These are phyloP conservation scores for Calcarius lapponicus DNA, from an alignment of 2,797 vertebrate species.

Conservation along the genomic window DNA sequence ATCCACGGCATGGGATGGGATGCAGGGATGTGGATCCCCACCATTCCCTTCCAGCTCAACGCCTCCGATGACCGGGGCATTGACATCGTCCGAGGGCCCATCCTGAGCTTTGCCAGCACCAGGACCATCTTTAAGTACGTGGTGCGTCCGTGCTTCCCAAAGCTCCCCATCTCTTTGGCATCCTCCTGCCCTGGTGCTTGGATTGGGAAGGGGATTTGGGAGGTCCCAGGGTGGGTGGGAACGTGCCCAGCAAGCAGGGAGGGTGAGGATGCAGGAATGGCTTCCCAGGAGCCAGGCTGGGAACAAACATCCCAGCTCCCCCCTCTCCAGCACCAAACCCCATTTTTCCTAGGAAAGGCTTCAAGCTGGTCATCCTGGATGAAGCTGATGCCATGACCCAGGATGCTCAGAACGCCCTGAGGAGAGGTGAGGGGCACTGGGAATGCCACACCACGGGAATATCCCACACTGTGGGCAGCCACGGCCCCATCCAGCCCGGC, in stretches of 20 bases:
- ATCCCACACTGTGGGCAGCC: accelerated
- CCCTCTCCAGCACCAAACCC: neutral
- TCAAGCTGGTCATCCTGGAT: conserved; percentile 97
- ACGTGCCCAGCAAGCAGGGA: neutral
- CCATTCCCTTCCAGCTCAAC: conserved; percentile 82
- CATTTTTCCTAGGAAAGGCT: conserved; percentile 87
- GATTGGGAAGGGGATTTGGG: neutral
- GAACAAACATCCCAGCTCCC: neutral
- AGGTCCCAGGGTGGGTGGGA: neutral
- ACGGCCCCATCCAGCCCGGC: accelerated
- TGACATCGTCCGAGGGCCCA: conserved; percentile 90
- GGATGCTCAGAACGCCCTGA: conserved; percentile 96
- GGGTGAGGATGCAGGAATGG: neutral
- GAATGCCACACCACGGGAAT: accelerated
- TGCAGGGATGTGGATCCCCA: accelerated
- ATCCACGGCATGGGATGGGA: accelerated
- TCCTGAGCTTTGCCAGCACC: conserved; percentile 96
- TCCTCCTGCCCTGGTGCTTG: accelerated
- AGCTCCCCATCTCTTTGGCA: neutral
- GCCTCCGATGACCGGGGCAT: conserved; percentile 96
- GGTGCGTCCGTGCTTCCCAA: neutral
- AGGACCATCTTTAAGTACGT: conserved; percentile 97
- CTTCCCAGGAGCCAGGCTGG: neutral
- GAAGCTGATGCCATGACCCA: conserved; percentile 99
- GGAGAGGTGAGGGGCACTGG: conserved; percentile 84